Conservation (phyloP, 2,888 invertebrate genomes). For the Sacculina carcini region DNA sequence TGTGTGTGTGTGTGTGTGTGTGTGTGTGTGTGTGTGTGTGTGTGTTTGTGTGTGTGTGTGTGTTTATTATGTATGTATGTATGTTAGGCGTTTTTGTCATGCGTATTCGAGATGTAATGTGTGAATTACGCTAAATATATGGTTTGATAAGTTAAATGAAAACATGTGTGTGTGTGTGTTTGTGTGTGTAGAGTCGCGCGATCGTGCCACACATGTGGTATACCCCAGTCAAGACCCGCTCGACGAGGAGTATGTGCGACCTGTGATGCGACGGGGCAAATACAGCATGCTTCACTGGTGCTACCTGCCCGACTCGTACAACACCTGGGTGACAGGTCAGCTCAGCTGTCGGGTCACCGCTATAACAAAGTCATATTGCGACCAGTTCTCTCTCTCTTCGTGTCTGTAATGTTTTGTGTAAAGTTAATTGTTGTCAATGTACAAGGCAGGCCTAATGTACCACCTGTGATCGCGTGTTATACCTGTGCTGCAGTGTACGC, state of each 20-base stretch:
- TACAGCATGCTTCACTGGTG: constrained; percentile 80
- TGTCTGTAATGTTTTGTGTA: not conserved
- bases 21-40: too few species aligned
- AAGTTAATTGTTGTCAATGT: not conserved
- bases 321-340: constrained; percentile 37
- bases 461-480: too few species aligned
- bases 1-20: not conserved
- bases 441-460: not conserved
- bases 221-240: constrained; percentile 58
- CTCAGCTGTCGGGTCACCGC: not conserved
- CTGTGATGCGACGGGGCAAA: constrained; percentile 46
- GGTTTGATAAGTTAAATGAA: too few species aligned
- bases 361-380: too few species aligned
- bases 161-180: too few species aligned
- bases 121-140: too few species aligned
- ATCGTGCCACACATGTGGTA: constrained; percentile 74
- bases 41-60: too few species aligned
- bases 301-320: constrained; percentile 78
- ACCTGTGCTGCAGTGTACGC: too few species aligned
- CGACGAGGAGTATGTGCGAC: constrained; percentile 71
- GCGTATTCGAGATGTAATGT: too few species aligned
- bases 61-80: too few species aligned
- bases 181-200: constrained; percentile 50
- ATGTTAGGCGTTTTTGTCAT: not conserved
- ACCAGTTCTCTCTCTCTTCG: too few species aligned